Conservation (phyloP, 2,113 vertebrate species). For the Leucosticte australis region DNA sequence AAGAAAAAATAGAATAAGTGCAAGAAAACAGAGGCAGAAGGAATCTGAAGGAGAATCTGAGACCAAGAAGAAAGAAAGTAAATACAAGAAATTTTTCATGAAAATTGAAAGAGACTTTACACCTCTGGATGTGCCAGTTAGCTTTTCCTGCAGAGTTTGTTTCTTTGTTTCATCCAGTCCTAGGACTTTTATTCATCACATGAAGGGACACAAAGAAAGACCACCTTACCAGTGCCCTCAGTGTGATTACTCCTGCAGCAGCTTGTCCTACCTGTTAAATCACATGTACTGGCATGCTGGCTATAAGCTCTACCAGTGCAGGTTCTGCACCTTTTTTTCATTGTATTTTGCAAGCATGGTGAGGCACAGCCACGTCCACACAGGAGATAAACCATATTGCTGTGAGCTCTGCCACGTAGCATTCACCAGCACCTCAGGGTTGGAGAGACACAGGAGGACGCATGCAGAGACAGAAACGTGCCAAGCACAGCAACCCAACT, state of each 20-base stretch:
- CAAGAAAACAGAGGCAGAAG: not conserved
- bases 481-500: not conserved
- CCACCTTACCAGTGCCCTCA: conserved; percentile 52
- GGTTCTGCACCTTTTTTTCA: conserved; percentile 41
- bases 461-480: not conserved
- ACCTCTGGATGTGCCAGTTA: not conserved
- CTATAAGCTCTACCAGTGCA: conserved; percentile 53
- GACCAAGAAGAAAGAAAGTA: conserved; percentile 27
- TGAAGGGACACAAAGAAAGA: conserved; percentile 38
- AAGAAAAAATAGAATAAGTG: not conserved
- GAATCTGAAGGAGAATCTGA: not conserved
- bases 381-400: not conserved
- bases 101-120: conserved; percentile 21
- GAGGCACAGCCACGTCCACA: conserved; percentile 15
- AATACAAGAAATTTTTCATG: conserved; percentile 38
- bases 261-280: conserved; percentile 10
- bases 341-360: conserved; percentile 46
- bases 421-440: not conserved
- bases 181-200: conserved; percentile 17
- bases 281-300: conserved; percentile 66
- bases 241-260: conserved; percentile 6
- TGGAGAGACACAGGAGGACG: not conserved
- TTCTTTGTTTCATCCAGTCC: conserved; percentile 39
- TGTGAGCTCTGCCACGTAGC: conserved; percentile 22
- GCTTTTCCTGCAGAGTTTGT: conserved; percentile 51